phyloP scores from a whole-genome alignment of 2,113 vertebrate genomes.

The Thalassarche chlororhynchos region DNA sequence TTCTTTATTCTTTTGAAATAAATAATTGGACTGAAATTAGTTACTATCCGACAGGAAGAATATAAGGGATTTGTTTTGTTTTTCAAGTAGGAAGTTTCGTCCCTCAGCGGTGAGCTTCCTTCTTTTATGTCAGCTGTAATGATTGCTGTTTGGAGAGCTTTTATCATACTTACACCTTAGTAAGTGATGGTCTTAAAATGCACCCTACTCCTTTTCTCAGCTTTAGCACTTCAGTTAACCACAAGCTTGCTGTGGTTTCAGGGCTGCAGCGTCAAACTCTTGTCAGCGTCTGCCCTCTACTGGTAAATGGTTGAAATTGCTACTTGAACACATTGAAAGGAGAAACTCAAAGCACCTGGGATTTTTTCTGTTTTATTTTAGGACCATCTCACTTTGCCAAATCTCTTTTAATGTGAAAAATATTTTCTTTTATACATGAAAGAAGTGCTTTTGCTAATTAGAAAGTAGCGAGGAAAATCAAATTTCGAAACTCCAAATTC shows the following conservation, averaged over 20 bases:
- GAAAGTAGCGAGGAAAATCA: neutral
- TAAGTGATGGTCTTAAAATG: neutral
- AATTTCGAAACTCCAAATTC: neutral
- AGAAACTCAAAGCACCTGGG: neutral
- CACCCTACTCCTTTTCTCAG: neutral
- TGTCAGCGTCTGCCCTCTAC: slow-evolving; percentile 39
- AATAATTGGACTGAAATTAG: neutral
- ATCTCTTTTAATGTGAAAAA: neutral
- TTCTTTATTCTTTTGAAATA: neutral
- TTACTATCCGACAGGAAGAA: neutral
- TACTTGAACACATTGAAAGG: neutral
- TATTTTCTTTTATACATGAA: neutral
- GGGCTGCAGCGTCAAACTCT: neutral
- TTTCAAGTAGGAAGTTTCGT: neutral
- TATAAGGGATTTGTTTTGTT: neutral
- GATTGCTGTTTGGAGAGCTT: neutral
- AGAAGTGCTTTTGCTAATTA: neutral
- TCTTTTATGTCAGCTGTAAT: neutral
- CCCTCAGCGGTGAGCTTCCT: neutral
- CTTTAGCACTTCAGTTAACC: neutral
- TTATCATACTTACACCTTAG: neutral
- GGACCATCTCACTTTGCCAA: neutral
- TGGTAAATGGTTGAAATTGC: neutral
- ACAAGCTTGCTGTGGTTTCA: neutral
- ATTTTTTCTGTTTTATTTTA: neutral